Evolutionary conservation across 1,140 invertebrate genomes (phyloP).

Genomic region (Euglossa dilemma): DNA sequence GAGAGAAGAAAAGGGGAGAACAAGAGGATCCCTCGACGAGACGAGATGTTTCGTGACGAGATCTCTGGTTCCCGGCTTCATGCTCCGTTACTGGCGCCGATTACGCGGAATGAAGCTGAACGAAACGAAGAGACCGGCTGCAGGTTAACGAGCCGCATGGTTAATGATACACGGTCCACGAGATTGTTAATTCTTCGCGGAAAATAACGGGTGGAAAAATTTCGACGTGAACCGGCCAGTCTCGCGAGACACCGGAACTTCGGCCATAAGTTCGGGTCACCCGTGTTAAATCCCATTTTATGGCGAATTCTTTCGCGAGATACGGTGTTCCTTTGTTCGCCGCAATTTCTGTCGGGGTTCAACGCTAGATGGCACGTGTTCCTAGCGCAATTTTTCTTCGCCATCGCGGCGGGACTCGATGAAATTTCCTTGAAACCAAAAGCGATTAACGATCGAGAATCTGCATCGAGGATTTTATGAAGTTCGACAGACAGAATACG

Average conservation of each 20-base stretch:
- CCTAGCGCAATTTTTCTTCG: too few relatives aligned
- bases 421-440: too few relatives aligned
- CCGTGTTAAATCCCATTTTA: neutral
- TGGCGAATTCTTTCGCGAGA: neutral
- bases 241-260: neutral
- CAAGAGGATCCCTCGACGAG: neutral
- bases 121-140: neutral
- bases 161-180: neutral
- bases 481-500: too few relatives aligned
- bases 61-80: neutral
- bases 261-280: neutral
- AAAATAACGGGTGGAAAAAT: constrained; percentile 5
- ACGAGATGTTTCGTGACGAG: neutral
- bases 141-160: neutral
- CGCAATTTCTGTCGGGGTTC: too few relatives aligned
- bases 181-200: neutral
- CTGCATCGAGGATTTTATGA: too few relatives aligned
- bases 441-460: too few relatives aligned
- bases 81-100: neutral
- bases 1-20: neutral
- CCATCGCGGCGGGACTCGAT: too few relatives aligned
- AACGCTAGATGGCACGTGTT: too few relatives aligned
- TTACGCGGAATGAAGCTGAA: constrained; percentile 1
- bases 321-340: too few relatives aligned
- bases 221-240: neutral